A percentile compares a stretch with the other conserved stretches of the same genome.
Conservation (phyloP, 2,888 invertebrate species). For the Diaphora mendica region DNA sequence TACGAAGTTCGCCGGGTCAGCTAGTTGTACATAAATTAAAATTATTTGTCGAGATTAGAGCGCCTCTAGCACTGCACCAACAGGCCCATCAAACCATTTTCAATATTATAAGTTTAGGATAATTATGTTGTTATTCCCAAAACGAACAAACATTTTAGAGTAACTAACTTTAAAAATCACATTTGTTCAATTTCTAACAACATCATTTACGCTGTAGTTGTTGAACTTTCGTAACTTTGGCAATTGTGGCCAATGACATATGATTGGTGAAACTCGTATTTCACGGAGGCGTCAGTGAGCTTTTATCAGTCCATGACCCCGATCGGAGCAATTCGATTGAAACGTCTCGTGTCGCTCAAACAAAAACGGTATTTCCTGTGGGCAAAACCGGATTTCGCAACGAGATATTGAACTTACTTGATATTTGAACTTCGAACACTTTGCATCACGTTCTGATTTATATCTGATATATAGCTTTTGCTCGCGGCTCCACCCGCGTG, state of each 20-base stretch:
- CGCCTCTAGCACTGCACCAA: no score
- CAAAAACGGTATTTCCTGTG: neutral
- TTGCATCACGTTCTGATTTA: neutral
- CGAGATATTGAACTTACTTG: neutral
- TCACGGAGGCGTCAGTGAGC: neutral
- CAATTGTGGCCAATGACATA: neutral
- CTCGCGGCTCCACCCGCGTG: no score
- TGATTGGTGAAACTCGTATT: neutral
- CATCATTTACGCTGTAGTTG: neutral
- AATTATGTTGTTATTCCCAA: neutral
- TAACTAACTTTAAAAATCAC: no score
- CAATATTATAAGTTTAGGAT: no score
- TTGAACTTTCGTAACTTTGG: neutral
- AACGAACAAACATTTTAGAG: neutral
- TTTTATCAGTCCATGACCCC: neutral
- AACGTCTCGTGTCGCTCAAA: conserved; percentile 16
- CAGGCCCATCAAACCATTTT: no score
- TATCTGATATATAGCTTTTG: neutral
- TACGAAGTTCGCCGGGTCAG: no score
- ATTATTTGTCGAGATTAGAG: no score
- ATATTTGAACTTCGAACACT: neutral
- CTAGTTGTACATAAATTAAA: no score
- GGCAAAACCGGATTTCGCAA: neutral
- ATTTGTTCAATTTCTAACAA: no score
- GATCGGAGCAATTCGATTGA: neutral